Evolutionary conservation across 1,140 invertebrate species (phyloP).

Genomic region (Caenorhabditis latens): DNA sequence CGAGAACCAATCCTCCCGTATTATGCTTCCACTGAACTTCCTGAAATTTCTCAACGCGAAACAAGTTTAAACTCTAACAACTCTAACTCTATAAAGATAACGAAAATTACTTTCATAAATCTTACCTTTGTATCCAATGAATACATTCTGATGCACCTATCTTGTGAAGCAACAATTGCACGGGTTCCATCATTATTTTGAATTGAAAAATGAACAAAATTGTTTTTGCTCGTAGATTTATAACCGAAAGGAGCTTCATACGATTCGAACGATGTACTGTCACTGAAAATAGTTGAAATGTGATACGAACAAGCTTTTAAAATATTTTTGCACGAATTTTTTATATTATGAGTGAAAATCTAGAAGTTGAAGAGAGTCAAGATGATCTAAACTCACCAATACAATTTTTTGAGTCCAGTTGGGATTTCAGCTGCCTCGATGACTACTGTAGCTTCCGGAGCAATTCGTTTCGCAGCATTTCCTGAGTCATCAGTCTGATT

Average conservation of each 20-base stretch:
- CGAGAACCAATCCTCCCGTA: neutral
- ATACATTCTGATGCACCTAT: constrained; percentile 3
- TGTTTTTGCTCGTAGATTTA: neutral
- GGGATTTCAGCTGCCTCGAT: neutral
- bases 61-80: too few relatives aligned
- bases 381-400: too few relatives aligned
- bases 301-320: neutral
- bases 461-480: neutral
- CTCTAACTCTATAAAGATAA: too few relatives aligned
- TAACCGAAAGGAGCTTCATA: neutral
- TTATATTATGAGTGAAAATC: too few relatives aligned
- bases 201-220: constrained; percentile 9
- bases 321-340: too few relatives aligned
- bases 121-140: neutral
- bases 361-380: too few relatives aligned
- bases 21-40: constrained; percentile 25
- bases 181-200: neutral
- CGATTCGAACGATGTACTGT: neutral
- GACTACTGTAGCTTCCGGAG: neutral
- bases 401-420: too few relatives aligned
- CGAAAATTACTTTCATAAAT: too few relatives aligned
- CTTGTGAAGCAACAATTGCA: constrained; percentile 1
- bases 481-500: neutral
- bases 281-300: neutral
- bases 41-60: neutral